These are phyloP conservation scores for Micoletzkya japonica DNA, from an alignment of 2,888 invertebrate genomes.

Conservation along the genomic window DNA sequence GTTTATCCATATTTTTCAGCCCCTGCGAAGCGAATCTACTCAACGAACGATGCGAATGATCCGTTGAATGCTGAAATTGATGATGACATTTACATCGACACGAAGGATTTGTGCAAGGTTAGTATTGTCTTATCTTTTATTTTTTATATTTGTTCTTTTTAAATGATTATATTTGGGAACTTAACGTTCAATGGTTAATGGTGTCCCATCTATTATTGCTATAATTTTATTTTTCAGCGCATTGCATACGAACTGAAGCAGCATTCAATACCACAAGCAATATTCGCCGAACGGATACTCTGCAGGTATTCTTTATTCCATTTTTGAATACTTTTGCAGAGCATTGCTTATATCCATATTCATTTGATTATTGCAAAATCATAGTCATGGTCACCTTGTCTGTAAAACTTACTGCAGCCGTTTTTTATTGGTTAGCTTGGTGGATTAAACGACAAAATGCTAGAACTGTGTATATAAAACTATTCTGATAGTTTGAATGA, in stretches of 20 bases:
- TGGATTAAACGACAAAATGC: too few species aligned
- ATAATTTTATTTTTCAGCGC: constrained; percentile 41
- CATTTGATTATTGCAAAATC: too few species aligned
- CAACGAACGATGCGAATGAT: constrained; percentile 54
- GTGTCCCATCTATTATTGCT: constrained; percentile 36
- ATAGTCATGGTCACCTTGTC: too few species aligned
- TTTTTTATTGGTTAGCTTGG: too few species aligned
- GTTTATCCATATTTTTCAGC: too few species aligned
- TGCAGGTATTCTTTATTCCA: constrained; percentile 38
- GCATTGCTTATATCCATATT: too few species aligned
- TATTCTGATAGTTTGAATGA: too few species aligned
- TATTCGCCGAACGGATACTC: constrained; percentile 67
- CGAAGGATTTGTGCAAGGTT: constrained; percentile 37
- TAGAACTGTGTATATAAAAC: too few species aligned
- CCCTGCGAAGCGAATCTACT: constrained; percentile 44
- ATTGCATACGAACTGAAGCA: constrained; percentile 70
- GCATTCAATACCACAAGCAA: constrained; percentile 94
- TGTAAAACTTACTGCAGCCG: too few species aligned
- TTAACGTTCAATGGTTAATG: neutral
- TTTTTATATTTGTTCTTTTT: neutral
- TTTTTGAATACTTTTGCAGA: neutral
- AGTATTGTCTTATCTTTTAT: neutral
- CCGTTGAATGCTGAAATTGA: constrained; percentile 62
- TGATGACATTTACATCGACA: constrained; percentile 63
- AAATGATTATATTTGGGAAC: neutral